Evolutionary conservation across 2,797 vertebrate species (phyloP).

Genomic region (Harpagifer antarcticus): DNA sequence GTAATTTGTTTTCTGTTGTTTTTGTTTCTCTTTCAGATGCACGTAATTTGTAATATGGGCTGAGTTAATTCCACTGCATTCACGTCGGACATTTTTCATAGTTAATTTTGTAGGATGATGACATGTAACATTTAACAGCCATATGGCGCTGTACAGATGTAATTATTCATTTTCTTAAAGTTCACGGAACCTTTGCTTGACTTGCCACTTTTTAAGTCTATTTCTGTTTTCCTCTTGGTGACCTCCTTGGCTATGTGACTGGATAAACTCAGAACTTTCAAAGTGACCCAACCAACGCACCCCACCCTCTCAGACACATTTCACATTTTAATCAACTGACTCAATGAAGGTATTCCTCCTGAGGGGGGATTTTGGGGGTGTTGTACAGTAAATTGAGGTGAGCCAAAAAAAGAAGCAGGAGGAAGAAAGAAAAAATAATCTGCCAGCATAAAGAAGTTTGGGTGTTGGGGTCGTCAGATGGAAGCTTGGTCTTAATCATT

Average conservation of each 20-base stretch:
- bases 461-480: constrained; percentile 47
- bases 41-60: constrained; percentile 11
- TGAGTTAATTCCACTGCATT: constrained; percentile 10
- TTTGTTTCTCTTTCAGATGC: constrained; percentile 2
- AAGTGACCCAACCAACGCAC: neutral
- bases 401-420: constrained; percentile 29
- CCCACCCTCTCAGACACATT: constrained; percentile 44
- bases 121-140: constrained; percentile 66
- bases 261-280: constrained; percentile 34
- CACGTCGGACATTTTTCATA: constrained; percentile 35
- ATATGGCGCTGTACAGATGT: constrained; percentile 49
- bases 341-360: constrained; percentile 65
- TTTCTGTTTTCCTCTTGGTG: neutral
- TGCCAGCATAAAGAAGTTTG: constrained; percentile 44
- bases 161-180: constrained; percentile 47
- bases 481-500: constrained; percentile 76
- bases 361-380: constrained; percentile 31
- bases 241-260: constrained; percentile 12
- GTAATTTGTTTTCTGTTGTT: constrained; percentile 37
- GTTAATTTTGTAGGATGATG: constrained; percentile 49
- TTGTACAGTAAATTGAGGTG: constrained; percentile 35
- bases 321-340: constrained; percentile 79
- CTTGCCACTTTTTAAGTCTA: neutral
- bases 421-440: neutral
- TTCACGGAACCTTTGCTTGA: constrained; percentile 26